Conservation (phyloP, 2,888 invertebrate genomes). For the Rhynchonema sp. region DNA sequence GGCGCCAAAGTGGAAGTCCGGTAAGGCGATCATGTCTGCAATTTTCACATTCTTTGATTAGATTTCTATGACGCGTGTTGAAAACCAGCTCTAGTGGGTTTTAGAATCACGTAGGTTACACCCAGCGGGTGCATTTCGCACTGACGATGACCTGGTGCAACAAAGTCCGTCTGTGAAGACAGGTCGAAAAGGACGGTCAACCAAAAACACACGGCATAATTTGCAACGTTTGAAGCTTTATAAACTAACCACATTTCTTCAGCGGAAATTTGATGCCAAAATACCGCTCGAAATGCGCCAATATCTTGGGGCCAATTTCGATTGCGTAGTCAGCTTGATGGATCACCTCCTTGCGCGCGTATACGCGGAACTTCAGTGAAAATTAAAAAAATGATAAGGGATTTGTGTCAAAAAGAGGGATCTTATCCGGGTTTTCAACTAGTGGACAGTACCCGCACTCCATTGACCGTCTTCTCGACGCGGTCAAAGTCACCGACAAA, state of each 20-base stretch:
- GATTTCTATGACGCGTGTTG: no score
- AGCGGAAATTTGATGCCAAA: not conserved
- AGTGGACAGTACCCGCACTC: not conserved
- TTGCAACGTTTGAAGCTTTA: no score
- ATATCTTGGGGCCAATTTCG: not conserved
- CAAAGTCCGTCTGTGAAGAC: no score
- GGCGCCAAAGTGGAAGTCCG: not conserved
- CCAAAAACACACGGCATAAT: no score
- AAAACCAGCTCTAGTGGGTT: no score
- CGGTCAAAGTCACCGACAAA: not conserved
- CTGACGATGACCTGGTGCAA: no score
- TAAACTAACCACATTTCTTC: not conserved
- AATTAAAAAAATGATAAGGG: not conserved
- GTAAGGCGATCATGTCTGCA: not conserved
- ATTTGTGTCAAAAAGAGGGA: not conserved
- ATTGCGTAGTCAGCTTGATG: not conserved
- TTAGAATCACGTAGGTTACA: no score
- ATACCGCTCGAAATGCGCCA: not conserved
- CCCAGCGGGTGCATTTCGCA: no score
- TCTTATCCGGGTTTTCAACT: not conserved
- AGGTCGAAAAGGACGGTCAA: no score
- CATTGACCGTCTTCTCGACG: not conserved
- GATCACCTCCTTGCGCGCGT: not conserved
- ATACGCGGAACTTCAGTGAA: constrained; percentile 3
- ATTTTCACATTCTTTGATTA: no score